A percentile compares a stretch with the other conserved stretches of the same genome.
Evolutionary conservation across 2,113 vertebrate genomes (phyloP).

Genomic region (Coryphaenoides rupestris): DNA sequence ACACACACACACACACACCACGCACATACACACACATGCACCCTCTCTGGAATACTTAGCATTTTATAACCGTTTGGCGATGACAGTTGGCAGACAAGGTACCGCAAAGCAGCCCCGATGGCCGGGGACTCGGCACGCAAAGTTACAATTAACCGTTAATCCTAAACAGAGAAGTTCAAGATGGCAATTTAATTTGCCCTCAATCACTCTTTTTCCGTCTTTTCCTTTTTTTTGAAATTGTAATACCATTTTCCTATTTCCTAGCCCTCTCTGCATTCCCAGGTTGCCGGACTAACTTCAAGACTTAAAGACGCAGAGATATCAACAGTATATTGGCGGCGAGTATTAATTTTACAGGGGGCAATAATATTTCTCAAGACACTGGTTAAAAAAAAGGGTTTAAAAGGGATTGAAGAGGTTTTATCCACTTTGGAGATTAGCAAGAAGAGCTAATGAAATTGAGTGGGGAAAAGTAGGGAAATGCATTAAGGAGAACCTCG

Average conservation of each 20-base stretch:
- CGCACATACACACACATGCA: conserved; percentile 13
- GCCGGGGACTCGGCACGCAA: conserved; percentile 56
- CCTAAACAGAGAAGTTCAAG: conserved; percentile 59
- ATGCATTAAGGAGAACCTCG: conserved; percentile 63
- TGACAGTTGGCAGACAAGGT: conserved; percentile 53
- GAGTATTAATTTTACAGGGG: conserved; percentile 65
- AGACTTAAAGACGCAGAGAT: conserved; percentile 59
- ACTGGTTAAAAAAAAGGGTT: conserved; percentile 53
- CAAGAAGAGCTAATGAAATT: conserved; percentile 68
- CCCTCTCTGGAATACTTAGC: conserved; percentile 52
- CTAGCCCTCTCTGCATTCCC: conserved; percentile 48
- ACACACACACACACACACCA: too few species aligned
- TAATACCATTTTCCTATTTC: conserved; percentile 53
- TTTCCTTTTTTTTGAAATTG: conserved; percentile 35
- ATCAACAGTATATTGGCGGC: conserved; percentile 62
- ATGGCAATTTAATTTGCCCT: conserved; percentile 66
- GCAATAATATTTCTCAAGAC: conserved; percentile 56
- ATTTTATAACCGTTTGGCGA: conserved; percentile 67
- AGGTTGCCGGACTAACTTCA: conserved; percentile 65
- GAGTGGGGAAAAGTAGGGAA: conserved; percentile 58
- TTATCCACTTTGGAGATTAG: conserved; percentile 69
- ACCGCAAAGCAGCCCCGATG: conserved; percentile 32
- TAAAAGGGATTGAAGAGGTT: conserved; percentile 50
- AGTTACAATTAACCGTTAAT: conserved; percentile 69
- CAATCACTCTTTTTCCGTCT: conserved; percentile 33